Evolutionary conservation across 2,888 invertebrate genomes (phyloP).

Genomic region (Laspeyria flexula): DNA sequence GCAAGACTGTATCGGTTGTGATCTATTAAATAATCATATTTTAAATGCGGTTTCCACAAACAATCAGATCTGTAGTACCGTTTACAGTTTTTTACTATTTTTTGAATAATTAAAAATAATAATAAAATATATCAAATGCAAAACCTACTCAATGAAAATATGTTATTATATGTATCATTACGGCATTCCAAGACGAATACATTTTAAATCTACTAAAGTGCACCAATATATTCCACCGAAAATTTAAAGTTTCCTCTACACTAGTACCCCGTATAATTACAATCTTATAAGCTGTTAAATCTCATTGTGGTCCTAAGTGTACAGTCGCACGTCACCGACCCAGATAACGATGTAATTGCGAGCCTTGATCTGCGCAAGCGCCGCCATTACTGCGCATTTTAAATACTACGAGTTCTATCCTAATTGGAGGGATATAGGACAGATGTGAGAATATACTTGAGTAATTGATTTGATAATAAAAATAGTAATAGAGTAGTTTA

Average conservation of each 20-base stretch:
- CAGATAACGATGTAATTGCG: slow-evolving; percentile 45
- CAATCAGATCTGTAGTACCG: no score
- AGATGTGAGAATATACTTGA: slow-evolving; percentile 27
- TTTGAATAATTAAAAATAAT: no score
- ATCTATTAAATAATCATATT: no score
- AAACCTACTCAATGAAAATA: no score
- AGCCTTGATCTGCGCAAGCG: slow-evolving; percentile 50
- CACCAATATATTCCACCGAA: no score
- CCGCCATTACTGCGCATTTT: slow-evolving; percentile 51
- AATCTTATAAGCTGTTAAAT: slow-evolving; percentile 19
- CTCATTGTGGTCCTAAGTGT: slow-evolving; percentile 18
- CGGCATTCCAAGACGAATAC: not conserved
- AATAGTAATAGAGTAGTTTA: no score
- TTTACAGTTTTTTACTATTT: no score
- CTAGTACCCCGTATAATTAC: slow-evolving; percentile 1
- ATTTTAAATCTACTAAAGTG: not conserved
- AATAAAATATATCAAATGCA: no score
- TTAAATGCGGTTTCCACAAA: no score
- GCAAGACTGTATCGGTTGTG: no score
- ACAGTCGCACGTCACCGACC: slow-evolving; percentile 35
- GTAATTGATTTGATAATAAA: no score
- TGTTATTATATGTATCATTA: no score
- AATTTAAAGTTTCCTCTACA: not conserved
- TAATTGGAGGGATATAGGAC: slow-evolving; percentile 45
- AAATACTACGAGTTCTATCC: slow-evolving; percentile 46